These are phyloP conservation scores for Haliaeetus leucogaster DNA, from an alignment of 2,113 vertebrate species.

Conservation along the genomic window DNA sequence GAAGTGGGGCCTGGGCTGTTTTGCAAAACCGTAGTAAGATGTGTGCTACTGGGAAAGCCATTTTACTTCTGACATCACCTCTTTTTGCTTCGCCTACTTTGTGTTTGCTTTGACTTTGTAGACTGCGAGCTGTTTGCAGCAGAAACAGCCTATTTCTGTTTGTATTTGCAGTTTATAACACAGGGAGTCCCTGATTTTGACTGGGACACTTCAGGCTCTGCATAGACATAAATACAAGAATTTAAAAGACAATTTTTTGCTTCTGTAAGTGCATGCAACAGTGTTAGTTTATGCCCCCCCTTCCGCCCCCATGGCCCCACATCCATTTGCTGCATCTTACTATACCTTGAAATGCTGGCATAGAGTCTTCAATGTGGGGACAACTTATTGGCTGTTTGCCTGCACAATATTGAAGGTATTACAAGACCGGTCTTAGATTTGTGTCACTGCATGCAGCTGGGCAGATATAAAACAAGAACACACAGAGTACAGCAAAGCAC, in stretches of 20 bases:
- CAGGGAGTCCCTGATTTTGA: background rate
- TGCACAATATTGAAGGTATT: background rate
- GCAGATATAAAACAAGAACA: background rate
- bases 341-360: background rate
- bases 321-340: background rate
- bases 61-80: background rate
- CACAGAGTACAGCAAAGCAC: background rate
- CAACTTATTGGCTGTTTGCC: background rate
- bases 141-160: background rate
- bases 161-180: background rate
- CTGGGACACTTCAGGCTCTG: background rate
- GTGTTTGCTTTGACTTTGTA: background rate
- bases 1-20: background rate
- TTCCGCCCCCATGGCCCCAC: accelerated
- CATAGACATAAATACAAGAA: background rate
- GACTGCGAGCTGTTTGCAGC: background rate
- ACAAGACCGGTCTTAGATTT: background rate
- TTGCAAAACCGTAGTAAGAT: background rate
- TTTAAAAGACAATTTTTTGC: background rate
- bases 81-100: background rate
- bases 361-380: background rate
- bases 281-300: background rate
- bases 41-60: background rate
- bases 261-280: background rate
- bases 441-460: background rate